These are phyloP conservation scores for Acyrthosiphon pisum DNA, from an alignment of 1,140 invertebrate species.

Conservation along the genomic window DNA sequence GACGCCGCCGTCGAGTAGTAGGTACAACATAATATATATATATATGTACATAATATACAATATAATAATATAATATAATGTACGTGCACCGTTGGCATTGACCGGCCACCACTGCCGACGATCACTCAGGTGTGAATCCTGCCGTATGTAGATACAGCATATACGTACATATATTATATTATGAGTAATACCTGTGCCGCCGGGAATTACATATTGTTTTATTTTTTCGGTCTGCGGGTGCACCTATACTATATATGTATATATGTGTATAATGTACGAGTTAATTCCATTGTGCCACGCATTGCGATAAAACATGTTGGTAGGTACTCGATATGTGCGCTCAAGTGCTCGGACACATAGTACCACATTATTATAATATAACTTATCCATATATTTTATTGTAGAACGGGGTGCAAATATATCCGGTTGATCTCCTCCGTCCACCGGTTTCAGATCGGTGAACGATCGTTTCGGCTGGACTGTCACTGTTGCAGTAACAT, in stretches of 20 bases:
- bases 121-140: constrained; percentile 56
- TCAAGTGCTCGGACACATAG: background rate
- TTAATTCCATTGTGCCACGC: background rate
- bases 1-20: background rate
- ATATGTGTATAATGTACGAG: background rate
- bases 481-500: background rate
- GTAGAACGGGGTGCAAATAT: constrained; percentile 18
- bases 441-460: constrained; percentile 39
- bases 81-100: constrained; percentile 13
- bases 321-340: background rate
- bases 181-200: background rate
- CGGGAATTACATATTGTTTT: constrained; percentile 35
- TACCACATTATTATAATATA: background rate
- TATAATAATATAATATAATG: background rate
- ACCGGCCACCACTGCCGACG: constrained; percentile 26
- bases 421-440: constrained; percentile 33
- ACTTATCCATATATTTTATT: background rate
- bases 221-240: constrained; percentile 8
- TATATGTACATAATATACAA: background rate
- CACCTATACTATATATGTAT: background rate
- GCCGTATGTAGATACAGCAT: background rate
- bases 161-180: background rate
- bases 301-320: background rate
- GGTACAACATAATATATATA: background rate
- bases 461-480: constrained; percentile 17